Base-by-base conservation (phyloP, 2,113 vertebrate species). In the Microcebus lehilahytsara region DNA sequence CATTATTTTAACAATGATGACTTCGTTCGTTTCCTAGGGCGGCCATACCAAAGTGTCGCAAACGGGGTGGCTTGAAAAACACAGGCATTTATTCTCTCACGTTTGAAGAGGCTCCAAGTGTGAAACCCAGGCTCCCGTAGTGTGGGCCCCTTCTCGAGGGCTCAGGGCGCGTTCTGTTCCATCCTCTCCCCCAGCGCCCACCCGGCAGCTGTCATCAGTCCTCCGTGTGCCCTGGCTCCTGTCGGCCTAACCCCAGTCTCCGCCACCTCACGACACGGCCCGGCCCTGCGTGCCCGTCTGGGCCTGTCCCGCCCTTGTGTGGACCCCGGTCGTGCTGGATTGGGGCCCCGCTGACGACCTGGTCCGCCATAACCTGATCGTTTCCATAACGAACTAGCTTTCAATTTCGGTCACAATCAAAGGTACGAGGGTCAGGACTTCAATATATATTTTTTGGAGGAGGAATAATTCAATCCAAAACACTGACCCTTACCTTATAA, bases 111-210 rank as follows among this genome's bases (percentile, higher is more conserved):
- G 32, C 51, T 90, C 27, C n/a, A 46, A 79, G 34, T 25, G 14
- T 84, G 49, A n/a, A 40, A 67, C 32, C 20, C 56, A 75, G n/a
- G 37, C 8, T 1, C 7, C 2, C 22, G 27, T 0, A 25, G 4
- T 3, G 9, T 14, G 27, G 22, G 12, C 30, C 19, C n/a, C 7
- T 78, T 42, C 40, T 16, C 5, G 34, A 1, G 1, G 10, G 20
- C 53, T 64, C 5, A n/a, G 17, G 23, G 22, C 2, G 13, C 0
- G 25, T 12, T 67, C 40, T 9, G 11, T 5, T 37, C 13, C 66
- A 46, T 4, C 2, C 9, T 22, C 30, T 30, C 30, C 32, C 13
- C 6, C 9, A 13, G 66, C 20, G 25, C 27, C 58, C 42, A 25
- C 25, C 58, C 30, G 1, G 32, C 11, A 25, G 22, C 23, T 66